Evolutionary conservation across 2,888 invertebrate genomes (phyloP).

Genomic region (Elgonia sp.): DNA sequence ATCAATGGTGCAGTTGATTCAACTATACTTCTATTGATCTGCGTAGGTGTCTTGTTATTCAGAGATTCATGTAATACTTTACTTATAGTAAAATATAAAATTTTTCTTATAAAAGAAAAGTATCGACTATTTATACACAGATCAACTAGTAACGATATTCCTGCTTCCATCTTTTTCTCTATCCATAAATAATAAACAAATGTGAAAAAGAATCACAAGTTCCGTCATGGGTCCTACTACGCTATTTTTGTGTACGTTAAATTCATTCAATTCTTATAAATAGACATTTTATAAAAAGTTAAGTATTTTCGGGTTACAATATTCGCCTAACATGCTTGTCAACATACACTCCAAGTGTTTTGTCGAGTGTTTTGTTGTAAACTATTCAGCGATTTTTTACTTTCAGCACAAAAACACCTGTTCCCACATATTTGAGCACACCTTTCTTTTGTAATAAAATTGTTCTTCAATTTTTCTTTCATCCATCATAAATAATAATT

Average conservation of each 20-base stretch:
- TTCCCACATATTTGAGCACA: background rate
- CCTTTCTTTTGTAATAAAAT: constrained; percentile 3
- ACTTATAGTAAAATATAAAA: background rate
- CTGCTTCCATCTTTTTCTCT: constrained; percentile 25
- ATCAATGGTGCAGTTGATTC: constrained; percentile 24
- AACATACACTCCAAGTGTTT: background rate
- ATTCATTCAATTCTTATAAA: constrained; percentile 40
- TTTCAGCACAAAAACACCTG: background rate
- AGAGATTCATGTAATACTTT: background rate
- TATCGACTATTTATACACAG: background rate
- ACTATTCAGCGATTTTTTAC: background rate
- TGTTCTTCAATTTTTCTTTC: constrained; percentile 7
- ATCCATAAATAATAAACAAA: background rate
- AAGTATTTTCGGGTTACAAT: constrained; percentile 15
- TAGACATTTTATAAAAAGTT: constrained; percentile 25
- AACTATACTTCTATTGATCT: background rate
- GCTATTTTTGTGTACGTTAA: constrained; percentile 35
- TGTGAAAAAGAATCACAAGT: constrained; percentile 22
- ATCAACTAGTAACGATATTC: background rate
- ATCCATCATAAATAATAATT: constrained; percentile 24
- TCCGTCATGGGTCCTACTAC: constrained; percentile 13
- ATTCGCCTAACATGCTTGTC: background rate
- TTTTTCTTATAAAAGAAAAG: background rate
- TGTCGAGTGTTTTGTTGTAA: background rate
- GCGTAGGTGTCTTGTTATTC: background rate